Base-by-base conservation (phyloP, 1,140 invertebrate genomes). In the Akabosia matsudoensis region DNA sequence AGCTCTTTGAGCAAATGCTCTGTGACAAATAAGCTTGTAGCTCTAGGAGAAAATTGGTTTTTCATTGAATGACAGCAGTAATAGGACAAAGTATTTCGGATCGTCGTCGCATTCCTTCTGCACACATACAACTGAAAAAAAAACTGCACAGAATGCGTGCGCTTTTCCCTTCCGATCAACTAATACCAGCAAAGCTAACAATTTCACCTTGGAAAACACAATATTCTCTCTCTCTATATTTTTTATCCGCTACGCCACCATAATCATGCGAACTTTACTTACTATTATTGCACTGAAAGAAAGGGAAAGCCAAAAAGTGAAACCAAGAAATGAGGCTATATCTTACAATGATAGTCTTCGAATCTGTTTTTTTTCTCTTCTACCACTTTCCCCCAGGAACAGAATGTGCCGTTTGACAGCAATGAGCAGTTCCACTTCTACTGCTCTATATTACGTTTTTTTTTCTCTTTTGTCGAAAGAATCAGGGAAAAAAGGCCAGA, bases 31-130 rank as follows among this genome's bases (percentile, higher is more conserved):
- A 67, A 67, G 61, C 28, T n/a, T 30, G 61, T 67, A 30, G 61
- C 61, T 67, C 7, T 31, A 30, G 61, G 61, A 67, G 61, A 67
- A 67, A 67, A 67, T 67, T 67, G 61, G 61, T 67, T 67, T 67
- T 67, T 67, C 61, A 67, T 67, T 67, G 61, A 67, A 67, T 67
- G 61, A 67, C 61, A 67, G 61, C 61, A 67, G 61, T 67, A 67
- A 67, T 67, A 67, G 61, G 61, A 67, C 61, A 67, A 67, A 67
- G 61, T 67, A 67, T 67, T 67, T 67, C 24, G 61, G 61, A 31
- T 67, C 61, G 61, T 24, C 14, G 37, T 18, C 18, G 7, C n/a
- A n/a, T 45, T 18, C 18, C 37, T 7, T 45, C 37, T 45, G 37
- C 18, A 45, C 37, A 45, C 37, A 45, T 10, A 45, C n/a, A n/a